Conservation (phyloP, 2,797 vertebrate species). For the Denticeps clupeoides region DNA sequence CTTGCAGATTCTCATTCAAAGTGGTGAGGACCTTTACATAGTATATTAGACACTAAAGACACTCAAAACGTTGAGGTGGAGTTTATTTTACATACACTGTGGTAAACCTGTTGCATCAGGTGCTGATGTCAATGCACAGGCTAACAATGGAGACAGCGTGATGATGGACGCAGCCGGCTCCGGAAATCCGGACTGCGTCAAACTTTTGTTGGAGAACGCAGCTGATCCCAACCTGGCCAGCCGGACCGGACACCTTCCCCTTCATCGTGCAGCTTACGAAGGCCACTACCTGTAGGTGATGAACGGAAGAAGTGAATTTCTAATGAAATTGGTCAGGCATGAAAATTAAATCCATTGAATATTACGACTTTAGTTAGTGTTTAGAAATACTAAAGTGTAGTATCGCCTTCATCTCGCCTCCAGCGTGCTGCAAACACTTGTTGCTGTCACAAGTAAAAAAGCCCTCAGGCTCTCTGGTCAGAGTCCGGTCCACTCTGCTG, state of each 20-base stretch:
- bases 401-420: neutral
- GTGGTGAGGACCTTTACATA: constrained; percentile 47
- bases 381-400: neutral
- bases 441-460: constrained; percentile 65
- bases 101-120: constrained; percentile 53
- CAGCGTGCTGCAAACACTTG: constrained; percentile 70
- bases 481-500: constrained; percentile 71
- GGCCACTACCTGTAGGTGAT: constrained; percentile 74
- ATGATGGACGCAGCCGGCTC: constrained; percentile 72
- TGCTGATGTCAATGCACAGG: constrained; percentile 64
- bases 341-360: too few species aligned
- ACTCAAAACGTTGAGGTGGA: too few species aligned
- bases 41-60: too few species aligned
- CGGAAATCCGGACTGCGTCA: constrained; percentile 69
- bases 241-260: constrained; percentile 66
- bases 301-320: neutral
- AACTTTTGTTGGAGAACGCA: constrained; percentile 67
- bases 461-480: constrained; percentile 67
- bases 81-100: too few species aligned
- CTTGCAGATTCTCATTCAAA: constrained; percentile 69
- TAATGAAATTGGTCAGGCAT: too few species aligned
- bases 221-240: constrained; percentile 70
- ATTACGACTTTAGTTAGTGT: neutral
- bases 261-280: constrained; percentile 74
- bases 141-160: constrained; percentile 62